A percentile compares a stretch with the other conserved stretches of the same genome.
Evolutionary conservation across 2,797 vertebrate genomes (phyloP).

Genomic region (Paguma larvata): DNA sequence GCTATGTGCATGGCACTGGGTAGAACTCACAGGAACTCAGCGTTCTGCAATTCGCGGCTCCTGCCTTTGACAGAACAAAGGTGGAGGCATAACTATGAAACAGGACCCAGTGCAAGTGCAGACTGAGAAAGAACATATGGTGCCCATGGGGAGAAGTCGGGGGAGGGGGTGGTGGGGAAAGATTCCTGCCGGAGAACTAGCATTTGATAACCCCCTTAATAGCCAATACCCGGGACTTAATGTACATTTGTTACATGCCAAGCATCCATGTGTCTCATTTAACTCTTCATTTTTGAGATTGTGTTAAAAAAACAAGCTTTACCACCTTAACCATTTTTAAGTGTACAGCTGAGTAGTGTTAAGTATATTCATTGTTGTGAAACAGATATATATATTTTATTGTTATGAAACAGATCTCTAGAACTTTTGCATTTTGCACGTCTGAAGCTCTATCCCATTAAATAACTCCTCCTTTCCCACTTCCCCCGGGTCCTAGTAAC

Average conservation of each 20-base stretch:
- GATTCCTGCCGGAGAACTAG: neutral
- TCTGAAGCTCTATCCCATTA: neutral
- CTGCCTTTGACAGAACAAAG: neutral
- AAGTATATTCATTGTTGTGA: neutral
- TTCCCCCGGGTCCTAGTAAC: neutral
- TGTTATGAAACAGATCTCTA: neutral
- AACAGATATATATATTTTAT: neutral
- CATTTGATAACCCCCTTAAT: neutral
- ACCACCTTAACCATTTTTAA: neutral
- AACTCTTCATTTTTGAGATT: neutral
- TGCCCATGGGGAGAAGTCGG: neutral
- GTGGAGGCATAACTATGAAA: neutral
- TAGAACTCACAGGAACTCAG: neutral
- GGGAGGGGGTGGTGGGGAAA: neutral
- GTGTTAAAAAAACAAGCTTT: neutral
- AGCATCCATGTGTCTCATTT: neutral
- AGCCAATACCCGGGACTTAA: neutral
- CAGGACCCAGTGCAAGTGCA: neutral
- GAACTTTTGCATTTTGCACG: neutral
- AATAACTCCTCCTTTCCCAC: neutral
- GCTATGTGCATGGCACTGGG: too few species aligned
- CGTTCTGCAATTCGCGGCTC: neutral
- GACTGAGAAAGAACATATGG: neutral
- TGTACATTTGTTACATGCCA: neutral
- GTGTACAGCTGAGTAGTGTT: neutral